These are phyloP conservation scores for Phaonia tiefii DNA, from an alignment of 2,888 invertebrate genomes.

Conservation along the genomic window DNA sequence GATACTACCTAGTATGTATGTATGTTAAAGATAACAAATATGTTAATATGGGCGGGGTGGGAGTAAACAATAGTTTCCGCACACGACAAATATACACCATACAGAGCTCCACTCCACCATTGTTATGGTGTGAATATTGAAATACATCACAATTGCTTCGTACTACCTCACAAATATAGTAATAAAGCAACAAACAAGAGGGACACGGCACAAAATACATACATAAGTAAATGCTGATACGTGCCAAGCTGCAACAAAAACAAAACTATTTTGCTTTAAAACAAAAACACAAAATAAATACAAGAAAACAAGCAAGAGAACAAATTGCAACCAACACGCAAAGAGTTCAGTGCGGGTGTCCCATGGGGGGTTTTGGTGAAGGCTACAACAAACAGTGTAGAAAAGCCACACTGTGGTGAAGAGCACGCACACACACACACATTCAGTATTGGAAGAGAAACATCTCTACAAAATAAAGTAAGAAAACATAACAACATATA, in stretches of 20 bases:
- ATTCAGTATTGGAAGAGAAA: not conserved
- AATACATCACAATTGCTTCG: too few species aligned
- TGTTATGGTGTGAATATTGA: not conserved
- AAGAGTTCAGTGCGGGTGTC: constrained; percentile 26
- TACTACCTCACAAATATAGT: not conserved
- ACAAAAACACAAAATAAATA: too few species aligned
- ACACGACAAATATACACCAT: constrained; percentile 42
- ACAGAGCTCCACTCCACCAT: not conserved
- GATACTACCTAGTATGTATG: too few species aligned
- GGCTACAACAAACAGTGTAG: constrained; percentile 15
- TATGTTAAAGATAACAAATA: not conserved
- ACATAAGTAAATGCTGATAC: not conserved
- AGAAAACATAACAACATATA: constrained; percentile 49
- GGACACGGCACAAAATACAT: not conserved
- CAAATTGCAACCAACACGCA: constrained; percentile 71
- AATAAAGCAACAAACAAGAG: constrained; percentile 4
- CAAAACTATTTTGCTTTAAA: constrained; percentile 12
- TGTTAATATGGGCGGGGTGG: too few species aligned
- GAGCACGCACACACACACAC: not conserved
- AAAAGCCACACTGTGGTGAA: not conserved
- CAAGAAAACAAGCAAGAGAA: constrained; percentile 11
- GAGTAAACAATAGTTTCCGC: constrained; percentile 42
- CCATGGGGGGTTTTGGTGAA: not conserved
- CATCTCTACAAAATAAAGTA: not conserved
- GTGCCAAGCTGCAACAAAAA: not conserved